Conservation (phyloP, 2,113 vertebrate species). For the Clupea harengus region DNA sequence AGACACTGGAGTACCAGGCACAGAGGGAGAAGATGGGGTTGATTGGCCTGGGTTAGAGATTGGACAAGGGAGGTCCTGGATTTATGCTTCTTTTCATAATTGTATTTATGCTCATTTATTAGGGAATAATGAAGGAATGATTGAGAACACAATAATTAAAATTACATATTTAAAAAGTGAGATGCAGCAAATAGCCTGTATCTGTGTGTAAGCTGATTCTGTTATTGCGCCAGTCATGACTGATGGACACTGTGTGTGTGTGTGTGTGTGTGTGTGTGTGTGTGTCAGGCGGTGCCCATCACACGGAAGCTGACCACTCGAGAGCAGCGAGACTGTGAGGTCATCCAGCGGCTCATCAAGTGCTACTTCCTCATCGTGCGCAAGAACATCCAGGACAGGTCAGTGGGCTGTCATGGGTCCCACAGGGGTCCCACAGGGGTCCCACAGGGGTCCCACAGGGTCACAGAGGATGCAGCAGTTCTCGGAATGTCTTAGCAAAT, state of each 20-base stretch:
- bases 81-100: too few relatives aligned
- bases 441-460: background rate
- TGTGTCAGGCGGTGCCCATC: slow-evolving; percentile 65
- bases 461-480: background rate
- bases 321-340: slow-evolving; percentile 80
- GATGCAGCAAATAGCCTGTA: background rate
- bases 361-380: slow-evolving; percentile 82
- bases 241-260: background rate
- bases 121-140: too few relatives aligned
- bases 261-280: slow-evolving; percentile 3
- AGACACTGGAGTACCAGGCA: too few relatives aligned
- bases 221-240: background rate
- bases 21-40: background rate
- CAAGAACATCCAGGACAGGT: slow-evolving; percentile 85
- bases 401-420: background rate
- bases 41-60: background rate
- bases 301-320: slow-evolving; percentile 70
- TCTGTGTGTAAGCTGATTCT: background rate
- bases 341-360: slow-evolving; percentile 80
- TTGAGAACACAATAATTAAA: background rate
- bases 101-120: too few relatives aligned
- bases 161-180: background rate
- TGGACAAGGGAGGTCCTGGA: background rate
- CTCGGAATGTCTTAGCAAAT: background rate
- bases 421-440: too few relatives aligned